These are phyloP conservation scores for Chaetorhynchus papuensis DNA, from an alignment of 2,113 vertebrate genomes.

Conservation along the genomic window DNA sequence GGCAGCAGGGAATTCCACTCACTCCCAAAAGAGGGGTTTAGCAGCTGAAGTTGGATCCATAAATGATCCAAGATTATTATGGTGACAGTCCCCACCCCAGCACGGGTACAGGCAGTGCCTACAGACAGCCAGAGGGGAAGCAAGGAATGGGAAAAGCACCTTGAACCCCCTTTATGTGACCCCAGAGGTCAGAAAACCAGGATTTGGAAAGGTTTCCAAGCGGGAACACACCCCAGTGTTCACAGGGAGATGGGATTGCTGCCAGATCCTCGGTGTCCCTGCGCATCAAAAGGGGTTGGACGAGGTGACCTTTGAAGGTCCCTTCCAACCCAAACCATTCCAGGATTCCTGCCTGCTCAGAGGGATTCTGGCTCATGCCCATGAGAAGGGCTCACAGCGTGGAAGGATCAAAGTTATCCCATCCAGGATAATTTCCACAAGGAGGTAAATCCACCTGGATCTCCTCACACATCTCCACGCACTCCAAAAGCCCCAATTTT, in stretches of 20 bases:
- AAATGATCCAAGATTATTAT: background rate
- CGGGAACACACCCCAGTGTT: background rate
- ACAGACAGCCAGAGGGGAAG: background rate
- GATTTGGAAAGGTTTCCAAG: background rate
- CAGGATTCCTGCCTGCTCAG: background rate
- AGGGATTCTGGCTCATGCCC: no score
- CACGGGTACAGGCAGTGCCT: rapidly evolving
- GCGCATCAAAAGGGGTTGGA: background rate
- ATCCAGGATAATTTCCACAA: rapidly evolving
- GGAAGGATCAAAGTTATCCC: background rate
- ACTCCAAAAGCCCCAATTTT: background rate
- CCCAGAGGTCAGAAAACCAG: background rate
- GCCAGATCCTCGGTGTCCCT: no score
- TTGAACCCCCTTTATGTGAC: background rate
- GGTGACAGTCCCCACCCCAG: background rate
- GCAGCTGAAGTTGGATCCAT: background rate
- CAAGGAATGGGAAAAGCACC: rapidly evolving
- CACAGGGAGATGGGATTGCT: background rate
- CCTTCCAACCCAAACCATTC: background rate
- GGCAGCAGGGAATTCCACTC: background rate
- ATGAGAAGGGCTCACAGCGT: rapidly evolving
- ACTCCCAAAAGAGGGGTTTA: background rate
- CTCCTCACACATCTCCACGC: rapidly evolving
- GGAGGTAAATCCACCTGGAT: background rate
- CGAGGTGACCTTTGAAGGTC: background rate